Conservation (phyloP, 2,113 vertebrate species). For the Tupaia chinensis region DNA sequence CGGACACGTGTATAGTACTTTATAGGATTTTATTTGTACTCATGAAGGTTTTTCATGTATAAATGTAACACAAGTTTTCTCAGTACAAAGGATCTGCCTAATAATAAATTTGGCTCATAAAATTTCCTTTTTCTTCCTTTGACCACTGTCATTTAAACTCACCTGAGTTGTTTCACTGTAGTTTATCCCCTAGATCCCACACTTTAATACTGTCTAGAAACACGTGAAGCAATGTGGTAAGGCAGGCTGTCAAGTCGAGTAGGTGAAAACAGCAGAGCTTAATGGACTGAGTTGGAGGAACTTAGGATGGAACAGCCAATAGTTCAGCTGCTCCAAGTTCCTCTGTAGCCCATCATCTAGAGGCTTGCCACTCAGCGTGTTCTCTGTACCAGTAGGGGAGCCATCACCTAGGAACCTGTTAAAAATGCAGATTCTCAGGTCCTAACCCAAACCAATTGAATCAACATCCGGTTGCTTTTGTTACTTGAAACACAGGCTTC, state of each 20-base stretch:
- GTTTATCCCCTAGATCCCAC: neutral
- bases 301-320: neutral
- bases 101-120: neutral
- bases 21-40: neutral
- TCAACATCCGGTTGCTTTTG: neutral
- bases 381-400: neutral
- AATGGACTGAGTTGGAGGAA: neutral
- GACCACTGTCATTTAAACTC: neutral
- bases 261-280: neutral
- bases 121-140: conserved; percentile 32
- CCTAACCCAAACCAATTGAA: neutral
- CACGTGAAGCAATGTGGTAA: neutral
- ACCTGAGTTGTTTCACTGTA: neutral
- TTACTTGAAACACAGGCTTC: neutral
- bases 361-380: neutral
- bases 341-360: neutral
- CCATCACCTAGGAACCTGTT: neutral
- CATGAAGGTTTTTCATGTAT: neutral
- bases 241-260: neutral
- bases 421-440: neutral
- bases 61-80: conserved; percentile 16
- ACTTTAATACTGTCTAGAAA: neutral
- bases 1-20: neutral
- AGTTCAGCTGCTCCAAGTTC: neutral
- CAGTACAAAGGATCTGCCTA: neutral